Evolutionary conservation across 2,888 invertebrate species (phyloP), one percentile per base, ranked within the genome.

Genomic region (Drosophila antonietae): DNA sequence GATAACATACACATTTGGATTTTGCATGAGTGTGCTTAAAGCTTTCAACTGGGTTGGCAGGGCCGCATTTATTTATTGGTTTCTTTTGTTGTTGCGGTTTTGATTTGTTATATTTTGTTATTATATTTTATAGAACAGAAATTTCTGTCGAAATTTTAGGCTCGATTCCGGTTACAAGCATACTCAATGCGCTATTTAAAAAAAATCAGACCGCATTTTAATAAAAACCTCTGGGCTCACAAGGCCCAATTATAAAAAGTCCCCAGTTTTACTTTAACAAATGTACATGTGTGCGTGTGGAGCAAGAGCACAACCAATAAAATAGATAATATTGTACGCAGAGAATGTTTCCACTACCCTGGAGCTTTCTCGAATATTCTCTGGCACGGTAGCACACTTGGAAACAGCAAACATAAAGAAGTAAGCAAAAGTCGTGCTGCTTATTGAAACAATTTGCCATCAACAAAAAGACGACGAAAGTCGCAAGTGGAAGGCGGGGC

Each of bases 81-180:
- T 73, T 88, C 63, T 59, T 77, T 80, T 71, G 85, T 87, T 81
- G 69, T 68, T 80, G 83, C 72, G 70, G 57, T 87, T 88, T 79
- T 87, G 62, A 80, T 82, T 83, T 88, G 67, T 66, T 77, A 82
- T 87, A 87, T 76, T 79, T 79, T 73, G 49, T 67, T 85, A 64
- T 73, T 71, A 67, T 68, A 67, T 57, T 79, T 85, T 66, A 39
- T 65, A 65, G 56, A 51, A 76, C n/a, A 57, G 59, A 56, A 55
- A 56, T 78, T 68, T 39, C 66, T 57, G 73, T 72, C 78, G 52
- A 61, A 47, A 68, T 75, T 76, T 49, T 31, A 41, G 44, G 31
- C 28, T 33, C 65, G 43, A 86, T 78, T 75, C 43, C 60, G 55
- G 60, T 51, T 56, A 35, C 8, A 71, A 60, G 14, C 18, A 57